Conservation (phyloP, 2,113 vertebrate species). For the Ciconia boyciana region DNA sequence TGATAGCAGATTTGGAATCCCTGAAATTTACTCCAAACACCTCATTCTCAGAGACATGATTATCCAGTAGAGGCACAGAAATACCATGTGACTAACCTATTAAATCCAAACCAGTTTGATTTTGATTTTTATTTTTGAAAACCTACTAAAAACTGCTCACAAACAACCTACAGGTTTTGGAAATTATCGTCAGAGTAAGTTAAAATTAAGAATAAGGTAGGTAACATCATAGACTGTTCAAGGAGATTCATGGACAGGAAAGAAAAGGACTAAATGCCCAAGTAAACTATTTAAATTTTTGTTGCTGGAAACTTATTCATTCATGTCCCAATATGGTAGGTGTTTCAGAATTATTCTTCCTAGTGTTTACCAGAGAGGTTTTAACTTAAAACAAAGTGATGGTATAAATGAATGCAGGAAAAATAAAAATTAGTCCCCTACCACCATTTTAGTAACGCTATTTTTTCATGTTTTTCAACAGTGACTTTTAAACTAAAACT, state of each 20-base stretch:
- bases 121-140: neutral
- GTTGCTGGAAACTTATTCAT: neutral
- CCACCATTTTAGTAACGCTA: neutral
- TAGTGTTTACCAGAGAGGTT: neutral
- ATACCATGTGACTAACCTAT: neutral
- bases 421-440: neutral
- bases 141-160: neutral
- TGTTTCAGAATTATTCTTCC: neutral
- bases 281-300: neutral
- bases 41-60: neutral
- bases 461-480: neutral
- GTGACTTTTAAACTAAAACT: neutral
- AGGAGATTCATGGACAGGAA: neutral
- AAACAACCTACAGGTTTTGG: neutral
- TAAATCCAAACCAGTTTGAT: neutral
- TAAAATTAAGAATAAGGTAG: neutral
- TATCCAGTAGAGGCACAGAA: neutral
- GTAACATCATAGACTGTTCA: neutral
- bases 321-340: neutral
- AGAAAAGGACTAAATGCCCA: neutral
- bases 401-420: neutral
- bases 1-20: neutral
- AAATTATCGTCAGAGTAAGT: neutral
- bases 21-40: neutral
- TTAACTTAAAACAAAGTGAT: neutral